phyloP scores from a whole-genome alignment of 2,888 invertebrate genomes.

The Stenichneumon culpator region DNA sequence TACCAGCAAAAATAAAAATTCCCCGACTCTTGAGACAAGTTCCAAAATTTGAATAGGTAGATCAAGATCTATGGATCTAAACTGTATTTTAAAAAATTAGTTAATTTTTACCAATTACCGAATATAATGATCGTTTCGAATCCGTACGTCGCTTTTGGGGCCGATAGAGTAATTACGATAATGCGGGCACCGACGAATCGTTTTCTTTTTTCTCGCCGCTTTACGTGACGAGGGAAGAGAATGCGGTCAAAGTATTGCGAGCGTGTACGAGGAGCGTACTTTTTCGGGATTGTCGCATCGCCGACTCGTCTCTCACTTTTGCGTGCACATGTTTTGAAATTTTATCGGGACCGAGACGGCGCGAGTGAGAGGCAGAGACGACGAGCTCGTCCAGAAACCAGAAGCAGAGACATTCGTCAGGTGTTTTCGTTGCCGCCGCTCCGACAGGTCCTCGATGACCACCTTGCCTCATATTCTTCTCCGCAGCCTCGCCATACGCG shows the following conservation, averaged over 20 bases:
- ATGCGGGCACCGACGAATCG: not conserved
- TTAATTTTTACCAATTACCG: too few species aligned
- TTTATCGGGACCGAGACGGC: not conserved
- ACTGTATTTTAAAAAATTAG: not conserved
- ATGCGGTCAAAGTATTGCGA: not conserved
- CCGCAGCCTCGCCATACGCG: slow-evolving; percentile 14
- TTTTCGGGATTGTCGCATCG: slow-evolving; percentile 16
- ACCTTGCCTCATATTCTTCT: slow-evolving; percentile 56
- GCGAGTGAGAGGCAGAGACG: not conserved
- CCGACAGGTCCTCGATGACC: slow-evolving; percentile 62
- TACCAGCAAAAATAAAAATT: too few species aligned
- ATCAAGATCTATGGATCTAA: not conserved
- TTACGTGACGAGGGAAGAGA: not conserved
- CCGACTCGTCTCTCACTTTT: slow-evolving; percentile 1
- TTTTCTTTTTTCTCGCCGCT: not conserved
- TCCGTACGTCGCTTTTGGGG: not conserved
- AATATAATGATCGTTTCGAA: not conserved
- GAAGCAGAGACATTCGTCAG: slow-evolving; percentile 63
- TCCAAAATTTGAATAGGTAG: not conserved
- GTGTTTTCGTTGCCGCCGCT: slow-evolving; percentile 50
- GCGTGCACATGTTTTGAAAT: slow-evolving; percentile 4
- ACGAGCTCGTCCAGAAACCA: slow-evolving; percentile 37
- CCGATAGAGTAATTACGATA: slow-evolving; percentile 17
- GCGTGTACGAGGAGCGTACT: not conserved
- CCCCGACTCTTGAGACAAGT: too few species aligned